Percentiles rank a stretch among this genome's conserved stretches.
These are phyloP conservation scores for Protodeltote pygarga DNA, from an alignment of 2,888 invertebrate species.

Conservation along the genomic window DNA sequence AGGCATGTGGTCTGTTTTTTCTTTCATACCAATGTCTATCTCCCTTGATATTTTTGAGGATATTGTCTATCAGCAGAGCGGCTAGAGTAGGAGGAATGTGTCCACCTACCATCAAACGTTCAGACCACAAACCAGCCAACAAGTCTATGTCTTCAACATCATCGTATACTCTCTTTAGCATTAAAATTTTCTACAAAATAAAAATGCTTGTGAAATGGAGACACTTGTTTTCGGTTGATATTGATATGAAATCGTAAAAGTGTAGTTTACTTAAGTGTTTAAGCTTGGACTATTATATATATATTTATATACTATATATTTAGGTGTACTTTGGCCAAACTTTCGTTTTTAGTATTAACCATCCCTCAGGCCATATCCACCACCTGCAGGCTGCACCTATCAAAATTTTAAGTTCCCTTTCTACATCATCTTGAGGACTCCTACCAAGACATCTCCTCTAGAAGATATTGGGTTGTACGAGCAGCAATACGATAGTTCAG, in stretches of 20 bases:
- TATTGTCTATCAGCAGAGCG: slow-evolving; percentile 94
- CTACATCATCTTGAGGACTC: too few species aligned
- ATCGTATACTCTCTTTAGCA: slow-evolving; percentile 54
- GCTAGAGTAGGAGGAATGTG: slow-evolving; percentile 95
- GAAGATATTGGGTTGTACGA: too few species aligned
- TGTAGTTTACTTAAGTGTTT: not conserved
- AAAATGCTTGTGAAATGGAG: too few species aligned
- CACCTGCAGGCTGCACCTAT: too few species aligned
- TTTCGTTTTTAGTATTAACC: too few species aligned
- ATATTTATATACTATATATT: too few species aligned
- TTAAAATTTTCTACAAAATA: slow-evolving; percentile 50
- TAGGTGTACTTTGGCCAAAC: too few species aligned
- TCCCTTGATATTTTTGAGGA: slow-evolving; percentile 91
- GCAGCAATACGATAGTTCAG: too few species aligned
- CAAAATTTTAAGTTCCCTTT: too few species aligned
- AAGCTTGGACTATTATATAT: too few species aligned
- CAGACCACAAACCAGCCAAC: slow-evolving; percentile 95
- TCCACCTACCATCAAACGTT: slow-evolving; percentile 91
- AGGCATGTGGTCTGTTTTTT: slow-evolving; percentile 9
- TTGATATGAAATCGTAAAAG: not conserved
- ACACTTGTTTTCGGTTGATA: not conserved
- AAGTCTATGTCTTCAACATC: slow-evolving; percentile 94
- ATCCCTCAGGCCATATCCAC: too few species aligned
- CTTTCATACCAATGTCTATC: slow-evolving; percentile 75
- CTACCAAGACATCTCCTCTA: too few species aligned